Evolutionary conservation across 2,797 vertebrate genomes (phyloP).

Genomic region (Thamnophis elegans): DNA sequence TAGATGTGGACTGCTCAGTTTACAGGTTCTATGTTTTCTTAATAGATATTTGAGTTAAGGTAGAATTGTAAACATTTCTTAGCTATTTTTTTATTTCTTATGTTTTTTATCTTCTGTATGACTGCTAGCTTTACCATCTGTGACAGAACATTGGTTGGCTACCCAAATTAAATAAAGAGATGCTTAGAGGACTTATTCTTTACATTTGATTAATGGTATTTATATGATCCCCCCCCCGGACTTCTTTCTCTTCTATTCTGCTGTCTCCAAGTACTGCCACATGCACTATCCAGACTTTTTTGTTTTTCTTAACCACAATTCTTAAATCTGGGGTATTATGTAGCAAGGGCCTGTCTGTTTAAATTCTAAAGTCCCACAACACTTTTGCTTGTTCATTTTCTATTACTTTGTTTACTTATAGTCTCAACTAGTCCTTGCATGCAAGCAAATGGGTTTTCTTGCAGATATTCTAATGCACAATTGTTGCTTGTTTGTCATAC

Average conservation of each 20-base stretch:
- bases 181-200: neutral
- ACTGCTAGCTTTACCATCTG: neutral
- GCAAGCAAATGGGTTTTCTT: neutral
- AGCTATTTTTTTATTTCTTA: neutral
- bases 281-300: neutral
- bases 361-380: neutral
- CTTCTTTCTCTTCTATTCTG: neutral
- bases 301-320: neutral
- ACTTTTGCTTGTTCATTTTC: neutral
- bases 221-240: no score
- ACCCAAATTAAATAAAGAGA: neutral
- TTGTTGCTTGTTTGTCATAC: neutral
- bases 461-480: neutral
- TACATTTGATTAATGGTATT: neutral
- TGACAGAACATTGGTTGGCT: neutral
- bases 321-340: neutral
- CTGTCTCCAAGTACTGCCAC: neutral
- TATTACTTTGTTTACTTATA: neutral
- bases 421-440: neutral
- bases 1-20: neutral
- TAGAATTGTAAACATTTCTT: neutral
- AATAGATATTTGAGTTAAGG: neutral
- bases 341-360: neutral
- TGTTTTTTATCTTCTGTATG: neutral
- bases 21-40: neutral